phyloP scores from a whole-genome alignment of 2,888 invertebrate species.

The Eupithecia abbreviata region DNA sequence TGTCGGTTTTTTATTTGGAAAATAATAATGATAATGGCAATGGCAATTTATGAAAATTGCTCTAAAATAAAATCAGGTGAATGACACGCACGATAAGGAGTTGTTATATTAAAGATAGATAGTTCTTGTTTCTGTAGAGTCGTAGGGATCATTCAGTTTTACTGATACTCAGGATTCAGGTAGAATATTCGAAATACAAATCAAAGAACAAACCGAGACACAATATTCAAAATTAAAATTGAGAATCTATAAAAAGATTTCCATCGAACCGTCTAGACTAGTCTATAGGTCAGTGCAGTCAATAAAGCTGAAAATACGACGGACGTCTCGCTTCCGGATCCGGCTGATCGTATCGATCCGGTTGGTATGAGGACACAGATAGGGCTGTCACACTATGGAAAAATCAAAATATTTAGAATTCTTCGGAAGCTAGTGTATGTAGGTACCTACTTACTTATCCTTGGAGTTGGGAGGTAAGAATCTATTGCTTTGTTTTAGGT shows the following conservation, averaged over 20 bases:
- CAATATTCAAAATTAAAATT: neutral
- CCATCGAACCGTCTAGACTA: slow-evolving; percentile 17
- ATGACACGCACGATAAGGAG: neutral
- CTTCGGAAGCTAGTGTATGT: neutral
- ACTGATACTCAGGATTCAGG: neutral
- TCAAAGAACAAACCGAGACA: neutral
- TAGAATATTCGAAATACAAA: neutral
- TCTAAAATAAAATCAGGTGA: neutral
- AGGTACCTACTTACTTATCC: too few relatives aligned
- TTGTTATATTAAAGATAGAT: neutral
- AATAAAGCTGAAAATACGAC: slow-evolving; percentile 40
- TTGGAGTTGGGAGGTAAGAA: neutral
- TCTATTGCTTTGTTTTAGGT: neutral
- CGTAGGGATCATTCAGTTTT: neutral
- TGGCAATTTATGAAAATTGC: neutral
- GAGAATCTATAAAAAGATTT: slow-evolving; percentile 7
- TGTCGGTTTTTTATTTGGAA: neutral
- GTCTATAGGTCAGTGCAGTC: slow-evolving; percentile 33
- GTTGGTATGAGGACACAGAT: slow-evolving; percentile 37
- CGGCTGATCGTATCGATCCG: slow-evolving; percentile 57
- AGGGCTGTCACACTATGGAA: slow-evolving; percentile 32
- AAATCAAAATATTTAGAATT: neutral
- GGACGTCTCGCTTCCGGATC: slow-evolving; percentile 44
- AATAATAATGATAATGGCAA: neutral
- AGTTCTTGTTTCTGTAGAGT: neutral